Conservation (phyloP, 2,113 vertebrate genomes). For the Oryctolagus cuniculus region DNA sequence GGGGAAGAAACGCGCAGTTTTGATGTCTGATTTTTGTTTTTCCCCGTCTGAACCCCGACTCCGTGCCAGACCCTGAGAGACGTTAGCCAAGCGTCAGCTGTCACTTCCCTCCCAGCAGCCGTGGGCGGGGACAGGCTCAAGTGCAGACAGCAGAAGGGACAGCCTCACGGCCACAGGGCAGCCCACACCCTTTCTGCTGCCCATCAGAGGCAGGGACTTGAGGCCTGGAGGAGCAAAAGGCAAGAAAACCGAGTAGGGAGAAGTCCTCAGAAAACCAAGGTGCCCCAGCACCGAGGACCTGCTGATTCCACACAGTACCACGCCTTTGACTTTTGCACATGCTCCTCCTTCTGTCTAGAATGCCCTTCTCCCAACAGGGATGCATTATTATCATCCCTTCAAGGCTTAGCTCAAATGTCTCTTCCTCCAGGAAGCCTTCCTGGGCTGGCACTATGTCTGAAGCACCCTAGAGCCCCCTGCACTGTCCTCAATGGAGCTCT, state of each 20-base stretch:
- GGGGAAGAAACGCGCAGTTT: neutral
- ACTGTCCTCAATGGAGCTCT: too few relatives aligned
- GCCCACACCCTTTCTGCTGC: neutral
- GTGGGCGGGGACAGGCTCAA: neutral
- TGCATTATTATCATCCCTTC: neutral
- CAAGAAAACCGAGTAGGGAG: neutral
- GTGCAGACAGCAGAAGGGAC: neutral
- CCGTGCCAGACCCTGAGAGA: neutral
- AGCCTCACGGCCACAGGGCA: neutral
- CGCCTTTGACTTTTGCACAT: neutral
- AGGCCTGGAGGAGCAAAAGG: neutral
- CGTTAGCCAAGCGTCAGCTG: neutral
- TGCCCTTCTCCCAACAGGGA: neutral
- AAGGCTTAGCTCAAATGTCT: neutral
- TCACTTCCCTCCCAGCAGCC: neutral
- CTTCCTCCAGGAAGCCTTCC: constrained; percentile 5
- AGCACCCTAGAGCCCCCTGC: neutral
- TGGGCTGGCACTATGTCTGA: neutral
- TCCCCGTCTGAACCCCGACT: neutral
- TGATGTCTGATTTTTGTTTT: neutral
- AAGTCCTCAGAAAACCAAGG: neutral
- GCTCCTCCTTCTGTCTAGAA: neutral
- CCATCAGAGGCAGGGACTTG: neutral
- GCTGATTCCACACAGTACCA: too few relatives aligned
- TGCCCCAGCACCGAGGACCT: neutral